Conservation (phyloP, 1,140 invertebrate species). For the Conopomorpha cramerella region DNA sequence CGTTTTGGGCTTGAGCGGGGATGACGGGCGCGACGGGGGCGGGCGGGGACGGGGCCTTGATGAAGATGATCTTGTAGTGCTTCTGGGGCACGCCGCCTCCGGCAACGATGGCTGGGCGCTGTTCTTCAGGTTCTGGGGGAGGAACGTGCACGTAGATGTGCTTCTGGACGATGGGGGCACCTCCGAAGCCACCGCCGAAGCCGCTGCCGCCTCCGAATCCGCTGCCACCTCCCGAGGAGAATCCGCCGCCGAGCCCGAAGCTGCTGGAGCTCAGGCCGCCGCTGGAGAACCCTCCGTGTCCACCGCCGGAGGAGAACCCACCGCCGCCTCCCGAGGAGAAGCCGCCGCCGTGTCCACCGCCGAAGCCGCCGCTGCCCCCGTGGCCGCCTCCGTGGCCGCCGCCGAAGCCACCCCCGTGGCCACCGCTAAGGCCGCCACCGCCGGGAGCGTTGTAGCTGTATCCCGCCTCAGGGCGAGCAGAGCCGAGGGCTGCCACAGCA, state of each 20-base stretch:
- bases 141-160: constrained; percentile 83
- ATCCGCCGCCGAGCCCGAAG: constrained; percentile 13
- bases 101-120: constrained; percentile 48
- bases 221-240: constrained; percentile 9
- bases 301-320: constrained; percentile 18
- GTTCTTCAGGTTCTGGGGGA: constrained; percentile 75
- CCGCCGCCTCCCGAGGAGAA: constrained; percentile 29
- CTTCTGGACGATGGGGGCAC: constrained; percentile 69
- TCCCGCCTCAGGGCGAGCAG: constrained; percentile 64
- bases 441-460: constrained; percentile 65
- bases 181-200: constrained; percentile 42
- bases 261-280: constrained; percentile 16
- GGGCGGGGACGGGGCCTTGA: constrained; percentile 78
- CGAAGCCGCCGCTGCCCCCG: constrained; percentile 26
- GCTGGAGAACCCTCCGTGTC: constrained; percentile 11
- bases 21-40: constrained; percentile 70
- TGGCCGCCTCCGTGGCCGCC: constrained; percentile 43
- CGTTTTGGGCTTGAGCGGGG: constrained; percentile 71
- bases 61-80: constrained; percentile 87
- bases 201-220: constrained; percentile 20
- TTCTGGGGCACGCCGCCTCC: constrained; percentile 68
- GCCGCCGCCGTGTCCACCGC: constrained; percentile 34
- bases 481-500: constrained; percentile 62
- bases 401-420: constrained; percentile 32
- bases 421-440: constrained; percentile 33